A percentile compares a stretch with the other conserved stretches of the same genome.
These are phyloP conservation scores for Ecdyonurus torrentis DNA, from an alignment of 2,888 invertebrate genomes.

Conservation along the genomic window DNA sequence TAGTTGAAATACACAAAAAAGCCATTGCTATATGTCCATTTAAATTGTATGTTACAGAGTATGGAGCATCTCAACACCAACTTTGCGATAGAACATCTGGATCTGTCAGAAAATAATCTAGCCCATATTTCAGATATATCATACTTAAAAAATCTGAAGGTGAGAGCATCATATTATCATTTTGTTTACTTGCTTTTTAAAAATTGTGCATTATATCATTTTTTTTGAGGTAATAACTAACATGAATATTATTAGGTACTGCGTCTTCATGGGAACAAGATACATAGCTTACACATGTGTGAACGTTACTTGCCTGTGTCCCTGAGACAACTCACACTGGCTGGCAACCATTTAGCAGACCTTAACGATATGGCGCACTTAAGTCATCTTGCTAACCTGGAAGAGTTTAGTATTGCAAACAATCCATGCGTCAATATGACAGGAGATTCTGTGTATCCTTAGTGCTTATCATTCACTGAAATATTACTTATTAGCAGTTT, in stretches of 20 bases:
- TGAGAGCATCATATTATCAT: constrained; percentile 25
- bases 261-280: constrained; percentile 69
- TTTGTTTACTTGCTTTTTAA: too few relatives aligned
- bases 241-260: constrained; percentile 51
- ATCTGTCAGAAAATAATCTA: constrained; percentile 80
- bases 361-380: constrained; percentile 73
- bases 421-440: constrained; percentile 64
- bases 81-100: constrained; percentile 61
- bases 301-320: constrained; percentile 65
- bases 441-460: background rate
- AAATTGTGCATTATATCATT: background rate
- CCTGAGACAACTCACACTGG: constrained; percentile 56
- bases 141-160: constrained; percentile 65
- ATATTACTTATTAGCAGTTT: background rate
- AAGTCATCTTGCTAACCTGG: constrained; percentile 53
- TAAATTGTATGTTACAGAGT: constrained; percentile 31
- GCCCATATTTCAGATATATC: constrained; percentile 71
- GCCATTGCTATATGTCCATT: background rate
- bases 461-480: background rate
- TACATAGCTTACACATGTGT: constrained; percentile 63
- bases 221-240: background rate
- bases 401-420: constrained; percentile 67
- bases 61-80: constrained; percentile 78
- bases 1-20: background rate
- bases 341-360: constrained; percentile 68